These are phyloP conservation scores for Ennomos quercinarius DNA, from an alignment of 2,888 invertebrate species.

Conservation along the genomic window DNA sequence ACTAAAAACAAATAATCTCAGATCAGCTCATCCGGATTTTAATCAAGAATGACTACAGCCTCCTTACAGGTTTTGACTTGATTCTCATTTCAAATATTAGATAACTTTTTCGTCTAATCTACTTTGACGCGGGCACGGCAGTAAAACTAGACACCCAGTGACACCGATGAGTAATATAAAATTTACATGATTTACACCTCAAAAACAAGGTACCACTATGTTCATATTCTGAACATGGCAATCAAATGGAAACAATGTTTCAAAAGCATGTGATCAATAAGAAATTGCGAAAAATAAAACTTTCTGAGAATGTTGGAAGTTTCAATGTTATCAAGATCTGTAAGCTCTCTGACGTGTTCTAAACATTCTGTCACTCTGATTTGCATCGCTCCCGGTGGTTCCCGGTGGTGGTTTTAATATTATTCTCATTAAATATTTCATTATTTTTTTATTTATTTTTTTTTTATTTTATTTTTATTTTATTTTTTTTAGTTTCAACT, in stretches of 20 bases:
- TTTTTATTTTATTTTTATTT: too few relatives aligned
- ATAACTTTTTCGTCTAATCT: conserved; percentile 61
- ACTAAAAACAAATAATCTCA: conserved; percentile 72
- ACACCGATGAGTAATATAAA: conserved; percentile 70
- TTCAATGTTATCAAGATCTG: conserved; percentile 21
- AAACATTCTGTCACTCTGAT: conserved; percentile 50
- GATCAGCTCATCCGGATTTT: conserved; percentile 75
- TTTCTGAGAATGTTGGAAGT: conserved; percentile 40
- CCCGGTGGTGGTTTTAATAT: too few relatives aligned
- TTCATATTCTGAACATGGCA: conserved; percentile 62
- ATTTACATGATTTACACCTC: conserved; percentile 45
- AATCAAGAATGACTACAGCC: conserved; percentile 48
- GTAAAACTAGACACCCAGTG: conserved; percentile 61
- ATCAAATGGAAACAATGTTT: conserved; percentile 56
- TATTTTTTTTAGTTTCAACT: too few relatives aligned
- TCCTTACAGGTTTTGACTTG: conserved; percentile 77
- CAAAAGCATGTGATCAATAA: conserved; percentile 29
- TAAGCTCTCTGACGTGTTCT: conserved; percentile 47
- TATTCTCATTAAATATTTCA: too few relatives aligned
- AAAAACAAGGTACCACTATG: conserved; percentile 50
- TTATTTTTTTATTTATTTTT: too few relatives aligned
- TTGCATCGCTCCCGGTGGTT: conserved; percentile 60
- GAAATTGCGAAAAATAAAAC: conserved; percentile 48
- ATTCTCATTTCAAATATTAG: conserved; percentile 54
- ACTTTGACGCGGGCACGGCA: conserved; percentile 65